Conservation (phyloP, 2,797 vertebrate genomes). For the Hydrophis major region DNA sequence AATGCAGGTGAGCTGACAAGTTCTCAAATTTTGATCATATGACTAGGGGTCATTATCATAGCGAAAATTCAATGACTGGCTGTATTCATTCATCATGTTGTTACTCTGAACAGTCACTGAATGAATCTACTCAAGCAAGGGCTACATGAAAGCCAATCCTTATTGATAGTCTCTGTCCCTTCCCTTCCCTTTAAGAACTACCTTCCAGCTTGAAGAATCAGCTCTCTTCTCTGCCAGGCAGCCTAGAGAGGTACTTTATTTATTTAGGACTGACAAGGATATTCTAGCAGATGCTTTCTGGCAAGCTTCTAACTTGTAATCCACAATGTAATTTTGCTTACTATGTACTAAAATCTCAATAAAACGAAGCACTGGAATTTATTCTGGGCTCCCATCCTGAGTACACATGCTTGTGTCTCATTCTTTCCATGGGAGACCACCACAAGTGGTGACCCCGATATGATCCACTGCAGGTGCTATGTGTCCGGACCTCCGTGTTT, state of each 20-base stretch:
- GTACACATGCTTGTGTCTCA: too few relatives aligned
- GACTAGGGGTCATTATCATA: not conserved
- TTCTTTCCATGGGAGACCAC: too few relatives aligned
- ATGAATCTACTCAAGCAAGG: not conserved
- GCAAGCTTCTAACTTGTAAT: not conserved
- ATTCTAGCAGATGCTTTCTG: not conserved
- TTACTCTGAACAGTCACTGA: not conserved
- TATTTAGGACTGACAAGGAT: not conserved
- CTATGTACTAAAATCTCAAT: too few relatives aligned
- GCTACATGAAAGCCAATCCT: not conserved
- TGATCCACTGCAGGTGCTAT: too few relatives aligned
- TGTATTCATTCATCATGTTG: not conserved
- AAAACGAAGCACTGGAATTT: too few relatives aligned
- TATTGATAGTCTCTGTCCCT: not conserved
- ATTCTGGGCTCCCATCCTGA: too few relatives aligned
- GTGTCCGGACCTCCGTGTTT: too few relatives aligned
- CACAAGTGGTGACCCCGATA: too few relatives aligned
- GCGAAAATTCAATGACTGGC: not conserved
- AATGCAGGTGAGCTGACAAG: not conserved
- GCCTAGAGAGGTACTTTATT: not conserved
- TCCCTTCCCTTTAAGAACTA: not conserved
- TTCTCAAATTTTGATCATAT: not conserved
- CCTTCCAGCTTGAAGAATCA: not conserved
- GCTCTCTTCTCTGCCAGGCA: not conserved
- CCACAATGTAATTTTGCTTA: too few relatives aligned